Evolutionary conservation across 2,113 vertebrate genomes (phyloP), one percentile per base, ranked within the genome.

Genomic region (Todiramphus saurophagus): DNA sequence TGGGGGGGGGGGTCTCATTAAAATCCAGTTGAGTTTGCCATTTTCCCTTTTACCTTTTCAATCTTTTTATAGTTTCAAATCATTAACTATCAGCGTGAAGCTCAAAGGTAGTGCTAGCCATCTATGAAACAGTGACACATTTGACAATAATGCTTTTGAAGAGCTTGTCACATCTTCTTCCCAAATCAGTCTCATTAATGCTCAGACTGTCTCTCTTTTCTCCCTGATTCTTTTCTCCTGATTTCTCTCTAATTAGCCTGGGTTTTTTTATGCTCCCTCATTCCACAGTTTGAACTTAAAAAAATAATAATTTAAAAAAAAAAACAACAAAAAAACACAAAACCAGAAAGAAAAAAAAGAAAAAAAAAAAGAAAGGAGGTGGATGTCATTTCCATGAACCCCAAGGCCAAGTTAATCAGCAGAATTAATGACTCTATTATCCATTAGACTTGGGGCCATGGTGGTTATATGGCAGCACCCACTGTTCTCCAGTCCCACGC

Each of bases 71-170:
- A 97, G 98, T 98, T 98, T 98, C 95, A 97, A 98, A 98, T 98
- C 97, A 98, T 98, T 98, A 98, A 96, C 97, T 97, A 98, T 98
- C 98, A 98, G 98, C 97, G 1, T 98, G 98, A 98, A 97, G 93
- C 98, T 98, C 97, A 98, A 98, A 98, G 97, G 98, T 98, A 98
- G 97, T 35, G 77, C 96, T 97, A 96, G 96, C 98, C 97, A 56
- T 97, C 98, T 98, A 98, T 97, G 98, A 97, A 97, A 98, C 93
- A 94, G 98, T 98, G 98, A 98, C 98, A 98, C 98, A 98, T 98
- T 98, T 98, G 97, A 98, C 98, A 98, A 98, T 98, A 98, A 98
- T 98, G 97, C 98, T 98, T 98, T 98, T 98, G 98, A 98, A 98
- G 98, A 97, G 96, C 97, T 97, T 98, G 98, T 98, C 98, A 98